Conservation (phyloP, 2,888 invertebrate genomes). For the Lysandra bellargus region DNA sequence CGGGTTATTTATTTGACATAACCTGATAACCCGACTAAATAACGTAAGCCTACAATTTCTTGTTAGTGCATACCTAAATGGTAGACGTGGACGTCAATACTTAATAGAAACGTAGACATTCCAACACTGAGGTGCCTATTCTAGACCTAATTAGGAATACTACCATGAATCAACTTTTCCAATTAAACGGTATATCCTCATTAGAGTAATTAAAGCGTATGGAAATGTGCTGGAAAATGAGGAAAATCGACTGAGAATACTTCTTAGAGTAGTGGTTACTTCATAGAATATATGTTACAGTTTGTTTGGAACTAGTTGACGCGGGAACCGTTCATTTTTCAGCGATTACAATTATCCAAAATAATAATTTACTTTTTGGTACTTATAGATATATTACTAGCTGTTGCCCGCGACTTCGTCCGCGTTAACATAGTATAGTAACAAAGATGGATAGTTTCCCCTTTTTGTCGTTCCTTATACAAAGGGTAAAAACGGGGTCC, state of each 20-base stretch:
- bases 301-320: not conserved
- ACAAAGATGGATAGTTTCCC: too few species aligned
- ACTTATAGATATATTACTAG: too few species aligned
- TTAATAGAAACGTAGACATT: not conserved
- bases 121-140: not conserved
- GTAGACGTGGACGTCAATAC: not conserved
- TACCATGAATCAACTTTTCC: constrained; percentile 29
- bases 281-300: not conserved
- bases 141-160: constrained; percentile 6
- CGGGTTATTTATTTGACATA: too few species aligned
- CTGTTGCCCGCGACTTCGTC: too few species aligned
- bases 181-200: constrained; percentile 20
- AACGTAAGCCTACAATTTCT: too few species aligned
- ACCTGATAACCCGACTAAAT: too few species aligned
- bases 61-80: not conserved
- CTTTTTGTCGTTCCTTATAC: too few species aligned
- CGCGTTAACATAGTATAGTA: too few species aligned
- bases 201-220: not conserved
- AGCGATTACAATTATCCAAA: too few species aligned
- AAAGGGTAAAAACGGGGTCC: too few species aligned
- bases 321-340: too few species aligned
- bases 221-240: not conserved
- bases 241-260: not conserved
- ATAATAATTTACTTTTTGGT: too few species aligned
- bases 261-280: not conserved